These are phyloP conservation scores for Brachionus koreanus DNA, from an alignment of 1,140 invertebrate species.

Conservation along the genomic window DNA sequence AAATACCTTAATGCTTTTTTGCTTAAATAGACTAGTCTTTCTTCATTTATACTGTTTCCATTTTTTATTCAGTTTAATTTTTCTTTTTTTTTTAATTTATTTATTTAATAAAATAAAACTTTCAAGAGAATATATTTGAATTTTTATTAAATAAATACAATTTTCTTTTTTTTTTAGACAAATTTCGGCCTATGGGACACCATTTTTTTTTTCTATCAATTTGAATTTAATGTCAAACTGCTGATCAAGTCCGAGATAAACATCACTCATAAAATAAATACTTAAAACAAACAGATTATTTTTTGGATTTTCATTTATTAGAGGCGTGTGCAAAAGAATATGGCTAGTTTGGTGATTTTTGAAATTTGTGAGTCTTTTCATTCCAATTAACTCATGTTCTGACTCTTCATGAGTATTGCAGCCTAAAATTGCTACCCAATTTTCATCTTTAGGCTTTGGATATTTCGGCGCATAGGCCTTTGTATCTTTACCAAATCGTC, in stretches of 20 bases:
- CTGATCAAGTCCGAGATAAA: conserved; percentile 89
- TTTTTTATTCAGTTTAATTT: no score
- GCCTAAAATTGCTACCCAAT: conserved; percentile 86
- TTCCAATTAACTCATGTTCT: conserved; percentile 71
- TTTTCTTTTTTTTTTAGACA: no score
- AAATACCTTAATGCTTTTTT: no score
- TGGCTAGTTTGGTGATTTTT: conserved; percentile 55
- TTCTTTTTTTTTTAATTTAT: no score
- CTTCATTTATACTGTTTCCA: no score
- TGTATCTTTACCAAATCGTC: conserved; percentile 47
- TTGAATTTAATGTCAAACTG: conserved; percentile 67
- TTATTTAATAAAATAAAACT: no score
- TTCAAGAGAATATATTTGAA: no score
- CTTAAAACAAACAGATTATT: conserved; percentile 55
- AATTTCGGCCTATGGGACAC: neutral
- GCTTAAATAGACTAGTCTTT: no score
- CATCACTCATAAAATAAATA: conserved; percentile 85
- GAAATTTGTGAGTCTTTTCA: conserved; percentile 68
- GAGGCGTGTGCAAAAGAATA: conserved; percentile 67
- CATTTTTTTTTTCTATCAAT: conserved; percentile 47
- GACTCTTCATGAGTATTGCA: conserved; percentile 60
- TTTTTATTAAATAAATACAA: no score
- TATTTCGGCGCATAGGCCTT: conserved; percentile 75
- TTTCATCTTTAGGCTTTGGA: conserved; percentile 86
- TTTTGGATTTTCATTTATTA: conserved; percentile 58